Evolutionary conservation across 2,888 invertebrate genomes (phyloP), one percentile per base, ranked within the genome.

Genomic region (Xestia rhomboidea): DNA sequence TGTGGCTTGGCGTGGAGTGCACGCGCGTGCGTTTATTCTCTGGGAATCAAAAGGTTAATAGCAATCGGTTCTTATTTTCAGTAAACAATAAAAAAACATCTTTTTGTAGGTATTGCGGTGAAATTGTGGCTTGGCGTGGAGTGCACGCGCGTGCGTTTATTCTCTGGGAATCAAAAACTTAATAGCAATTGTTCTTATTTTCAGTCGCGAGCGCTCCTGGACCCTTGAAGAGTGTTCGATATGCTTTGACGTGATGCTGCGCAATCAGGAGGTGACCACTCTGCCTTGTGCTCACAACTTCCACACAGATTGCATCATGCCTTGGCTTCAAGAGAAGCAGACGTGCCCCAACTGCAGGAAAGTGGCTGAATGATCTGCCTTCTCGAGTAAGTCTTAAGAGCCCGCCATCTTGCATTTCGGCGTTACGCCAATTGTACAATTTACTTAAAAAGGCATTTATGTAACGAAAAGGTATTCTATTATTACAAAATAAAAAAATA

Each of bases 331-430:
- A 88, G 92, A 95, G 93, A 93, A 94, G 86, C 91, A 92, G 82
- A 96, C 95, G 0, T 96, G 96, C 90, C 96, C 96, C 87, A 94
- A 93, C 88, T 96, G 96, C 91, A 92, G 96, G 34, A 95, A 95
- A 81, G 83, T 87, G 1, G 92, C 94, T 46, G 91, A 92, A 84
- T 87, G 87, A 90, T 81, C 24, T 5, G 44, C 13, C 0, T 7
- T 13, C 34, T 49, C 44, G 3, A 67, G 82, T 79, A 54, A 73
- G 41, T 38, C 10, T 38, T 7, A 38, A 8, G 38, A 38, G 8
- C 38, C 38, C 38, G 8, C 34, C 34, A 34, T 34, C 11, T 38
- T 38, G 10, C 38, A 38, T 38, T 38, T 38, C 8, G 38, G 10
- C 38, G 10, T 38, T 38, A 38, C 7, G 38, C 38, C 38, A 38